Conservation (phyloP, 53 echinoderm and acorn worm species). For the Echinarachnius parma region DNA sequence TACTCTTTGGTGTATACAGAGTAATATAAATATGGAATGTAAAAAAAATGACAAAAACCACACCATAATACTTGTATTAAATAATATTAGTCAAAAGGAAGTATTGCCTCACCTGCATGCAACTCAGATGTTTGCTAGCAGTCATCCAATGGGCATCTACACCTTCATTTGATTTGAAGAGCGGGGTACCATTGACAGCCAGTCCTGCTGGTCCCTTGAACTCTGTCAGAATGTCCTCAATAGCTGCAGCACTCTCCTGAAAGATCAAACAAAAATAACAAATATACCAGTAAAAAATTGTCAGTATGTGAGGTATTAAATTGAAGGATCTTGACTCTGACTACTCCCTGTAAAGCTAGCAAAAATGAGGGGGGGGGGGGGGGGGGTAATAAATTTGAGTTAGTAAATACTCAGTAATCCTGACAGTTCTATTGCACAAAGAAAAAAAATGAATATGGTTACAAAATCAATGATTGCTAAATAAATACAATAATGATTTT, state of each 20-base stretch:
- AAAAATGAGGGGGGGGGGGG: too few species aligned
- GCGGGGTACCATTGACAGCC: background rate
- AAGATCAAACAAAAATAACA: background rate
- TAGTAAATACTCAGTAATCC: background rate
- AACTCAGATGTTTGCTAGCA: constrained; percentile 11
- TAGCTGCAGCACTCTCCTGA: constrained; percentile 5
- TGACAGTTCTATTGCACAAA: background rate
- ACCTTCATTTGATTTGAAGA: background rate
- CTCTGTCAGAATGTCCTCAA: constrained; percentile 1
- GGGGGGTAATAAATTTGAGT: background rate
- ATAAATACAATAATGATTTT: background rate
- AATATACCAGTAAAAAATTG: too few species aligned
- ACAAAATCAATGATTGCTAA: background rate
- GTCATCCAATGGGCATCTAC: background rate
- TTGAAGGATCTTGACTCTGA: too few species aligned
- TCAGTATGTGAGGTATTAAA: too few species aligned
- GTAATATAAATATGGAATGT: too few species aligned
- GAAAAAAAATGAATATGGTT: background rate
- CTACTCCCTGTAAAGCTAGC: too few species aligned
- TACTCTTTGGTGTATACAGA: too few species aligned
- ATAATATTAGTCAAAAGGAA: background rate
- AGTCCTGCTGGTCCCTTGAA: constrained; percentile 20
- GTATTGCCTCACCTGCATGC: constrained; percentile 19
- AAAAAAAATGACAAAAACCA: background rate
- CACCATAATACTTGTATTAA: background rate